Evolutionary conservation across 2,888 invertebrate species (phyloP).

Genomic region (Tethea ocularis): DNA sequence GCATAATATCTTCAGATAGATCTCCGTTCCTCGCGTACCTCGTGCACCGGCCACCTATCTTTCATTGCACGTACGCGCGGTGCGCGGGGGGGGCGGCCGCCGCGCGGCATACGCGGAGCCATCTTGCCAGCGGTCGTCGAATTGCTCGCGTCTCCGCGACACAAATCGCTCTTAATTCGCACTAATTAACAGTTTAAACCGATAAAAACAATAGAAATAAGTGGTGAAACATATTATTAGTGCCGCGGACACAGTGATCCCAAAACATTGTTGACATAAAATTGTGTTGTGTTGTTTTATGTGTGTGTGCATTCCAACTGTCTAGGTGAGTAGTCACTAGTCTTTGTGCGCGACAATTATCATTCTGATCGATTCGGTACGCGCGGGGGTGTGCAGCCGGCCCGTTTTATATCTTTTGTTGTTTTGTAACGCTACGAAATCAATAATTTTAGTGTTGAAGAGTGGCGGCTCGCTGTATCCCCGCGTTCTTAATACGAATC

Average conservation of each 20-base stretch:
- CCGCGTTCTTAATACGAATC: slow-evolving; percentile 32
- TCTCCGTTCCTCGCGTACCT: slow-evolving; percentile 51
- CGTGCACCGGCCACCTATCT: slow-evolving; percentile 78
- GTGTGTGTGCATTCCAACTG: slow-evolving; percentile 76
- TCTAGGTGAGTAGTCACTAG: slow-evolving; percentile 78
- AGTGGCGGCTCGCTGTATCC: slow-evolving; percentile 48
- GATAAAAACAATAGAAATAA: slow-evolving; percentile 55
- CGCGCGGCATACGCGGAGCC: slow-evolving; percentile 77
- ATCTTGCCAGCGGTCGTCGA: slow-evolving; percentile 81
- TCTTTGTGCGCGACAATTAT: slow-evolving; percentile 84
- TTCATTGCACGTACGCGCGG: slow-evolving; percentile 83
- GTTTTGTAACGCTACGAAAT: slow-evolving; percentile 79
- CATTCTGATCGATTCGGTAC: slow-evolving; percentile 80
- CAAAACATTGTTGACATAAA: slow-evolving; percentile 59
- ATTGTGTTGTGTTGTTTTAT: slow-evolving; percentile 71
- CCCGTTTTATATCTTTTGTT: slow-evolving; percentile 82
- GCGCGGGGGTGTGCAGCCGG: slow-evolving; percentile 78
- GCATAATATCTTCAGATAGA: slow-evolving; percentile 50
- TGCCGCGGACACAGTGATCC: slow-evolving; percentile 44
- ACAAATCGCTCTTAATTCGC: slow-evolving; percentile 76
- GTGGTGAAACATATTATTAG: slow-evolving; percentile 49
- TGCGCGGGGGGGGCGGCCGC: slow-evolving; percentile 68
- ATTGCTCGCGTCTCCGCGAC: slow-evolving; percentile 77
- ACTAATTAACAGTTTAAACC: slow-evolving; percentile 75
- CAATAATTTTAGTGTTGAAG: slow-evolving; percentile 74